Conservation (phyloP, 2,113 vertebrate genomes). For the Seriola quinqueradiata region DNA sequence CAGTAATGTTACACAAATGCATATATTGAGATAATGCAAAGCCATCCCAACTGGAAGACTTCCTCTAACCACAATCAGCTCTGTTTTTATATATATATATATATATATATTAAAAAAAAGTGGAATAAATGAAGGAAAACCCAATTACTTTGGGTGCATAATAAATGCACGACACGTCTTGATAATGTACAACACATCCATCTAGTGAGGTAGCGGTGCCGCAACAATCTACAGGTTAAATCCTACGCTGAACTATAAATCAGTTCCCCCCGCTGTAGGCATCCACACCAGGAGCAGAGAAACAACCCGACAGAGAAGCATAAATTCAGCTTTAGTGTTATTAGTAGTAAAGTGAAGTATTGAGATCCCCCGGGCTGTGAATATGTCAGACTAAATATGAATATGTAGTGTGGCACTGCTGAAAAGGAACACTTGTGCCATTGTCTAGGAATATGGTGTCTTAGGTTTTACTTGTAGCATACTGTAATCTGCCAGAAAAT, state of each 20-base stretch:
- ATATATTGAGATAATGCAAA: not conserved
- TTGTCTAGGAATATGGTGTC: not conserved
- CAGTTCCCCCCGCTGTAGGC: constrained; percentile 33
- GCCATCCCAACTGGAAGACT: not conserved
- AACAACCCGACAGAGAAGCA: constrained; percentile 45
- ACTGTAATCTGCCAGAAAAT: constrained; percentile 14
- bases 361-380: constrained; percentile 39
- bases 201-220: constrained; percentile 20
- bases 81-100: not conserved
- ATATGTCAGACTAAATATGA: constrained; percentile 48
- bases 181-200: constrained; percentile 40
- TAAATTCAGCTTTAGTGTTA: constrained; percentile 63
- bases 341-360: constrained; percentile 60
- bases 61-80: not conserved
- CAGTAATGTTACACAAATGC: not conserved
- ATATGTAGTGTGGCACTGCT: constrained; percentile 11
- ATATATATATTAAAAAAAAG: not conserved
- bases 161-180: constrained; percentile 27
- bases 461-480: not conserved
- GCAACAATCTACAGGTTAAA: constrained; percentile 42
- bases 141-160: constrained; percentile 38
- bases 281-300: constrained; percentile 33
- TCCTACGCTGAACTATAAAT: constrained; percentile 56
- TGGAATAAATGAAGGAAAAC: constrained; percentile 15
- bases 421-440: not conserved